Evolutionary conservation across 2,113 vertebrate genomes (phyloP).

Genomic region (Paralichthys olivaceus): DNA sequence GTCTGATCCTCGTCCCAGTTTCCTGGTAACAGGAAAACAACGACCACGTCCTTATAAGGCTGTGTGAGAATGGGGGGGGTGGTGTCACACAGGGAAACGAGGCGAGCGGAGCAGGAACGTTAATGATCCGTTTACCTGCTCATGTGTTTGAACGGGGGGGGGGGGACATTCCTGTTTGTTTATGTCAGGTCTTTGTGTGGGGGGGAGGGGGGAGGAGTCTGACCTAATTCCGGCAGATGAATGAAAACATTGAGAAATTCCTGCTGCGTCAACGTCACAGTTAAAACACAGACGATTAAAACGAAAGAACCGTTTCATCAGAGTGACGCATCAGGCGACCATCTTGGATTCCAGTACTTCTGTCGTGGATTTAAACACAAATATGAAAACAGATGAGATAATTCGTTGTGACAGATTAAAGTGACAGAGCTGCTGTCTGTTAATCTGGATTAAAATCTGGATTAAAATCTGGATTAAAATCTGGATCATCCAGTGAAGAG

Average conservation of each 20-base stretch:
- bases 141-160: slow-evolving; percentile 28
- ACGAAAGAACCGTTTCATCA: no score
- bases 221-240: slow-evolving; percentile 54
- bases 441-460: neutral
- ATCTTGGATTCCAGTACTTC: neutral
- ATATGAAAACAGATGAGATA: neutral
- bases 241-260: neutral
- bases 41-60: neutral
- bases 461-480: neutral
- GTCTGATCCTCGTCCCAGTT: no score
- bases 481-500: neutral
- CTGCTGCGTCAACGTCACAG: neutral
- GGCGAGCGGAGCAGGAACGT: slow-evolving; percentile 36
- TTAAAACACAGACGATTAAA: no score
- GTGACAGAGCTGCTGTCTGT: neutral
- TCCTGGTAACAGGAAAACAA: no score
- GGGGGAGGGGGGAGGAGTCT: slow-evolving; percentile 34
- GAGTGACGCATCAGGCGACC: no score
- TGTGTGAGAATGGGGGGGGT: neutral
- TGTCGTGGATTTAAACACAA: neutral
- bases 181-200: slow-evolving; percentile 42
- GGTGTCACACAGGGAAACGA: neutral
- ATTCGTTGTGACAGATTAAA: neutral
- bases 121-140: slow-evolving; percentile 55
- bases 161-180: slow-evolving; percentile 62